A percentile compares a stretch with the other conserved stretches of the same genome.
phyloP scores from a whole-genome alignment of 2,113 vertebrate genomes.

The Galeopterus variegatus region DNA sequence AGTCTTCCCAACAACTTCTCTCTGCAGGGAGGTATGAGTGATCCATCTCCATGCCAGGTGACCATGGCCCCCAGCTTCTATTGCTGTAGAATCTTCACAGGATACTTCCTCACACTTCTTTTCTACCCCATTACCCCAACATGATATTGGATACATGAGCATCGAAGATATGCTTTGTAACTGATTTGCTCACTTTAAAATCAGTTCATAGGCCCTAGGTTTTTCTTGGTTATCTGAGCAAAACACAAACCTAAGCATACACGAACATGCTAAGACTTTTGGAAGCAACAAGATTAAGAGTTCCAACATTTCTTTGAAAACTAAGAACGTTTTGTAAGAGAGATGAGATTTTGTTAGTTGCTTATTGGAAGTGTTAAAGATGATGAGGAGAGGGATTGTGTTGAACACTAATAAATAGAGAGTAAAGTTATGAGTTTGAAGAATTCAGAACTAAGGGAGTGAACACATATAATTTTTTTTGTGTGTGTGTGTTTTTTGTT shows the following conservation, averaged over 20 bases:
- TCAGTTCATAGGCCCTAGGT: neutral
- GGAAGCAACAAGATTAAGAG: neutral
- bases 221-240: neutral
- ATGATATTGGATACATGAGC: neutral
- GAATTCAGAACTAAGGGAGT: neutral
- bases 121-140: neutral
- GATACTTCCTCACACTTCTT: neutral
- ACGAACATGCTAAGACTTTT: neutral
- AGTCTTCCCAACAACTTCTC: neutral
- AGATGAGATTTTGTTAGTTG: neutral
- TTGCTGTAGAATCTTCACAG: neutral
- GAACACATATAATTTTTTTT: neutral
- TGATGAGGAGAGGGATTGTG: neutral
- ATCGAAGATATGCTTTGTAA: neutral
- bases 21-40: neutral
- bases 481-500: no score
- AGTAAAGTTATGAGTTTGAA: neutral
- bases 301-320: neutral
- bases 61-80: neutral
- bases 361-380: neutral
- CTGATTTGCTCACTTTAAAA: neutral
- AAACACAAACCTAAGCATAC: neutral
- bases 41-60: neutral
- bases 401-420: neutral
- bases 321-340: neutral